Evolutionary conservation across 2,113 vertebrate species (phyloP).

Genomic region (Mola mola): DNA sequence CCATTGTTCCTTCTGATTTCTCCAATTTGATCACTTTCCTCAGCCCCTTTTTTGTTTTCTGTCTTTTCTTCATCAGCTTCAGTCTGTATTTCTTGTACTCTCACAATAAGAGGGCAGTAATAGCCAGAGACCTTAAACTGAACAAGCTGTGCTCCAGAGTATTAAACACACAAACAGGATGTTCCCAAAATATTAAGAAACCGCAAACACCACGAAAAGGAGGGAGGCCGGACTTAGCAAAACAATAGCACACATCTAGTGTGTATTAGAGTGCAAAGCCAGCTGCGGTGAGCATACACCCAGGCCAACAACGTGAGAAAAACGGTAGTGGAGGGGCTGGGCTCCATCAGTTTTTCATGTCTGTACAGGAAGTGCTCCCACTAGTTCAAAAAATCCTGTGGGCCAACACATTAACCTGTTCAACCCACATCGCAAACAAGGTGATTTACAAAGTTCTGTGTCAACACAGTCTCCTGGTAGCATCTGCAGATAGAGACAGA

Average conservation of each 20-base stretch:
- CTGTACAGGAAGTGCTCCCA: slow-evolving; percentile 47
- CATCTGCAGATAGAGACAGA: slow-evolving; percentile 44
- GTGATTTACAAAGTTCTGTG: slow-evolving; percentile 61
- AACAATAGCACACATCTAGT: slow-evolving; percentile 51
- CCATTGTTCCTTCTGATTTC: background rate
- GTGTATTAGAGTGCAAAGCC: slow-evolving; percentile 32
- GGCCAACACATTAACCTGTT: slow-evolving; percentile 33
- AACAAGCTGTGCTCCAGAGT: slow-evolving; percentile 46
- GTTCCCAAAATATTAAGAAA: slow-evolving; percentile 69
- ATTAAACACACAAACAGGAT: slow-evolving; percentile 73
- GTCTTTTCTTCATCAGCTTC: background rate
- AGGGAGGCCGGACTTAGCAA: slow-evolving; percentile 31
- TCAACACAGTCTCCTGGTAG: slow-evolving; percentile 51
- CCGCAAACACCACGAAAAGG: slow-evolving; percentile 53
- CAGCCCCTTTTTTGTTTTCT: too few relatives aligned
- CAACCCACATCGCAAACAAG: slow-evolving; percentile 60
- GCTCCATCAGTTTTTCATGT: slow-evolving; percentile 29
- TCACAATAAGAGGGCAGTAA: slow-evolving; percentile 54
- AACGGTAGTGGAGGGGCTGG: slow-evolving; percentile 2
- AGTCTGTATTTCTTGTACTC: slow-evolving; percentile 15
- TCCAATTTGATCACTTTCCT: background rate
- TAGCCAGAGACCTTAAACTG: slow-evolving; percentile 45
- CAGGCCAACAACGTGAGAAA: slow-evolving; percentile 29
- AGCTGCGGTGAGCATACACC: slow-evolving; percentile 22
- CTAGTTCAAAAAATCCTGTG: slow-evolving; percentile 46